A percentile compares a stretch with the other conserved stretches of the same genome.
Evolutionary conservation across 1,140 invertebrate genomes (phyloP).

Genomic region (Caenorhabditis brenneri): DNA sequence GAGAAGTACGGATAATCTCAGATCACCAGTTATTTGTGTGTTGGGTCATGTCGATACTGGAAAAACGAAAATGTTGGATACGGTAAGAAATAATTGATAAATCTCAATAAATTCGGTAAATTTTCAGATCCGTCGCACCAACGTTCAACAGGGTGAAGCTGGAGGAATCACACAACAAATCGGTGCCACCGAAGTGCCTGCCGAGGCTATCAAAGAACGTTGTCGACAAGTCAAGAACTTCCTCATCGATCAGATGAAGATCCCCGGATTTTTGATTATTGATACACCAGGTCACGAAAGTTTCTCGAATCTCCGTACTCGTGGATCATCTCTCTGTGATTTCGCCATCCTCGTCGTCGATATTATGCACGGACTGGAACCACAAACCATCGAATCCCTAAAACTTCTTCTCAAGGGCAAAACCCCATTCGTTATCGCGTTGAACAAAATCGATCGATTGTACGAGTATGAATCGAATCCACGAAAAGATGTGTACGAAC

Average conservation of each 20-base stretch:
- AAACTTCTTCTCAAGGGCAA: slow-evolving; percentile 90
- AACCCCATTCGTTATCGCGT: slow-evolving; percentile 95
- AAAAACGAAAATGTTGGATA: slow-evolving; percentile 99
- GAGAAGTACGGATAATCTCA: slow-evolving; percentile 79
- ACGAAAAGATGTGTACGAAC: slow-evolving; percentile 87
- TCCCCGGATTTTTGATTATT: slow-evolving; percentile 97
- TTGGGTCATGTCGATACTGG: slow-evolving; percentile 99
- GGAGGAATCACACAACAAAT: slow-evolving; percentile 99
- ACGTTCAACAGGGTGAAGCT: slow-evolving; percentile 97
- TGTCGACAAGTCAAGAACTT: slow-evolving; percentile 90
- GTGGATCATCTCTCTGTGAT: slow-evolving; percentile 98
- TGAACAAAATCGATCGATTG: slow-evolving; percentile 87
- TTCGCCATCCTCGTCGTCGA: slow-evolving; percentile 99
- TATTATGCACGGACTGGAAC: slow-evolving; percentile 99
- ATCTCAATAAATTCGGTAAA: too few species aligned
- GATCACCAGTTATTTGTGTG: slow-evolving; percentile 96
- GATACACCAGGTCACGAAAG: slow-evolving; percentile 99
- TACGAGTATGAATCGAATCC: slow-evolving; percentile 94
- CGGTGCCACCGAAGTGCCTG: slow-evolving; percentile 98
- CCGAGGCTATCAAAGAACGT: slow-evolving; percentile 90
- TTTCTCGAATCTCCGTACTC: slow-evolving; percentile 89
- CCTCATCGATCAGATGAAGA: slow-evolving; percentile 80
- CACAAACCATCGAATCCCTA: slow-evolving; percentile 97
- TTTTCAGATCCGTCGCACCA: slow-evolving; percentile 79
- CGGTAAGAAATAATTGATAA: slow-evolving; percentile 76